A percentile compares a stretch with the other conserved stretches of the same genome.
Conservation (phyloP, 2,888 invertebrate species). For the Orthosia gothica region DNA sequence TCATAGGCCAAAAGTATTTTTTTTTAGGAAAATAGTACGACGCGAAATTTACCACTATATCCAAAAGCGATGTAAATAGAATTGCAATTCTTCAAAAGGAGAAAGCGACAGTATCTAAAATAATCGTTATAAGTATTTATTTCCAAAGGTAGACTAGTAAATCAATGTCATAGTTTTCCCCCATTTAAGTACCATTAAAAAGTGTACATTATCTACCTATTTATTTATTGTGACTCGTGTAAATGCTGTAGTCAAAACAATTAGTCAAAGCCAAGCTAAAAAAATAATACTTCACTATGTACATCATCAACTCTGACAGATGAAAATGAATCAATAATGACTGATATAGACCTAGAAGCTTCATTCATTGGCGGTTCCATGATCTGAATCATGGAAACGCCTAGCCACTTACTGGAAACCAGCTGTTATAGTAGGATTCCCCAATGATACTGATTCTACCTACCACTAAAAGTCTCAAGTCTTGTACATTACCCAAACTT, state of each 20-base stretch:
- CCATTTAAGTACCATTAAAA: background rate
- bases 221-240: background rate
- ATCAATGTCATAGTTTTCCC: background rate
- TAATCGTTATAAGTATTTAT: background rate
- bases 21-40: background rate
- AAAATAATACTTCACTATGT: background rate
- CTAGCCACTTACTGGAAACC: background rate
- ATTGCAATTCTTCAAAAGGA: background rate
- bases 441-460: background rate
- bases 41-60: background rate
- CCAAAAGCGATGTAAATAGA: background rate
- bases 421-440: background rate
- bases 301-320: background rate
- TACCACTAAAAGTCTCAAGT: background rate
- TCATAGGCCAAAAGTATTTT: background rate
- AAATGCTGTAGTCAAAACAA: background rate
- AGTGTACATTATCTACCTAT: background rate
- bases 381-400: background rate
- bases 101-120: background rate
- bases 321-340: background rate
- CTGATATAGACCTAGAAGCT: background rate
- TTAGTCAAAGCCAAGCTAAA: background rate
- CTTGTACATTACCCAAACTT: background rate
- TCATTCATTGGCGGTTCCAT: background rate
- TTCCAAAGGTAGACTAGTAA: background rate